A percentile compares a stretch with the other conserved stretches of the same genome.
Conservation (phyloP, 2,888 invertebrate species). For the Netelia virgata region DNA sequence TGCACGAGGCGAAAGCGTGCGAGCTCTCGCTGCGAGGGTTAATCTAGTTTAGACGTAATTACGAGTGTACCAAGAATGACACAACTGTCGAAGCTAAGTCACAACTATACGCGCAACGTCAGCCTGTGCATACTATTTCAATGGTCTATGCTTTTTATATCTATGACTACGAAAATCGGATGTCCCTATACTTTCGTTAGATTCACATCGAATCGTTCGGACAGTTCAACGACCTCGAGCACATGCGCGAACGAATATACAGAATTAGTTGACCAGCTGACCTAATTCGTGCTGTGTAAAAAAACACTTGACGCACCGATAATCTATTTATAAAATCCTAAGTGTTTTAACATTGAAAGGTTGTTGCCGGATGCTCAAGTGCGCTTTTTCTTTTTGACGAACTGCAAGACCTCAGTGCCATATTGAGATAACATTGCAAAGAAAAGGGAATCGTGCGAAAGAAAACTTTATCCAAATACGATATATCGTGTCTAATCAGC, state of each 20-base stretch:
- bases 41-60: slow-evolving; percentile 72
- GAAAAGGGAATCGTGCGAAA: not conserved
- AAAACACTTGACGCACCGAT: slow-evolving; percentile 73
- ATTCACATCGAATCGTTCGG: slow-evolving; percentile 61
- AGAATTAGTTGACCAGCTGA: slow-evolving; percentile 82
- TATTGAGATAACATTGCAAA: not conserved
- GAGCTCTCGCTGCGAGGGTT: slow-evolving; percentile 3
- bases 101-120: slow-evolving; percentile 6
- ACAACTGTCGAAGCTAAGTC: slow-evolving; percentile 58
- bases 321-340: slow-evolving; percentile 79
- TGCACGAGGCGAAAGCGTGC: not conserved
- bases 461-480: not conserved
- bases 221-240: slow-evolving; percentile 80
- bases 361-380: not conserved
- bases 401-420: not conserved
- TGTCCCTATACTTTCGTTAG: slow-evolving; percentile 18
- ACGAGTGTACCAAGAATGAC: slow-evolving; percentile 63
- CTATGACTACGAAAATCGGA: slow-evolving; percentile 24
- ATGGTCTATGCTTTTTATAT: not conserved
- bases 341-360: slow-evolving; percentile 46
- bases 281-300: slow-evolving; percentile 78
- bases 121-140: slow-evolving; percentile 27
- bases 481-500: not conserved
- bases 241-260: slow-evolving; percentile 71
- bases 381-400: slow-evolving; percentile 1